phyloP scores from a whole-genome alignment of 2,113 vertebrate species.

The Phyllostomus discolor region DNA sequence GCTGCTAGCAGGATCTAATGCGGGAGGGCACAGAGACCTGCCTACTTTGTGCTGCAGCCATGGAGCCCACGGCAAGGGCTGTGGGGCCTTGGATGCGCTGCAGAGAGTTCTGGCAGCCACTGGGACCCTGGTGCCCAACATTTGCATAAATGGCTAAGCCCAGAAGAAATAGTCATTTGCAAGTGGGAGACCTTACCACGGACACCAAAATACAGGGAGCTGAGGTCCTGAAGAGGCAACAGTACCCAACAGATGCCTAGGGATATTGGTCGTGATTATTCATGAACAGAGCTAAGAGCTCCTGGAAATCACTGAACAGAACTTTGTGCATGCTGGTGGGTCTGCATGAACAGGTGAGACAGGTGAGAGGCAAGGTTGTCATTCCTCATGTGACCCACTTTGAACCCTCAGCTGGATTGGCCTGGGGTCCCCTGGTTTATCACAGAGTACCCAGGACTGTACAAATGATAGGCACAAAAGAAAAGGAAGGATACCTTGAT shows the following conservation, averaged over 20 bases:
- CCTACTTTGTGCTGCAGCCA: background rate
- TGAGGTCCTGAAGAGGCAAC: background rate
- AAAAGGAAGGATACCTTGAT: background rate
- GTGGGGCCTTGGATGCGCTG: background rate
- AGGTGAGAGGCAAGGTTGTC: background rate
- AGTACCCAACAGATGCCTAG: background rate
- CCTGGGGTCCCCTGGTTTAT: background rate
- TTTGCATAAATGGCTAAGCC: background rate
- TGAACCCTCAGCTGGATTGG: background rate
- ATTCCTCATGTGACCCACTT: background rate
- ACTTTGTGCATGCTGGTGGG: background rate
- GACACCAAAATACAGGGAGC: background rate
- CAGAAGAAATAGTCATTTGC: background rate
- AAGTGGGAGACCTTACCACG: background rate
- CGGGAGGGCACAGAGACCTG: background rate
- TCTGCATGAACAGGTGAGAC: background rate
- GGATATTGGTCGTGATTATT: accelerated
- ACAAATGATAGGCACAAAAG: background rate
- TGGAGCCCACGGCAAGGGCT: background rate
- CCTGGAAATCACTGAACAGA: background rate
- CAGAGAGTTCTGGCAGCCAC: background rate
- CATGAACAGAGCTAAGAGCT: background rate
- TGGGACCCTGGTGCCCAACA: background rate
- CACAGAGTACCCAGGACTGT: background rate
- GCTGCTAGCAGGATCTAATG: background rate